phyloP scores from a whole-genome alignment of 2,888 invertebrate genomes.

The Stratiomys singularior region DNA sequence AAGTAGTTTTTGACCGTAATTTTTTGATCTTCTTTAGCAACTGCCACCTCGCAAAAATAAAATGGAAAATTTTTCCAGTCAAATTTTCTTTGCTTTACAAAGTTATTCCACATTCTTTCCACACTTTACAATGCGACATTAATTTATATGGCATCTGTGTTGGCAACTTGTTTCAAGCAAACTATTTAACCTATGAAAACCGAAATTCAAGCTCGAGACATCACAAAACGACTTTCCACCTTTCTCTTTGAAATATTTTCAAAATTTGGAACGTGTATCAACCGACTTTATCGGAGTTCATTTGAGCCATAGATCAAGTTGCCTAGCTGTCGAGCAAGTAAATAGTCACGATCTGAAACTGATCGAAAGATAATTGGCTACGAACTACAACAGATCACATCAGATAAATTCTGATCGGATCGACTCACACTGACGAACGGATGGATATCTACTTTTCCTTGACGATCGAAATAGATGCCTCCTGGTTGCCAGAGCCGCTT shows the following conservation, averaged over 20 bases:
- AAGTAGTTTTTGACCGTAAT: too few relatives aligned
- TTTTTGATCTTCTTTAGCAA: too few relatives aligned
- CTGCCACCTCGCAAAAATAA: too few relatives aligned
- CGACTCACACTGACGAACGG: neutral
- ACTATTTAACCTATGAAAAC: too few relatives aligned
- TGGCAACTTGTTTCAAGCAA: too few relatives aligned
- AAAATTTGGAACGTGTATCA: constrained; percentile 3
- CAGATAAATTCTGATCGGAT: constrained; percentile 25
- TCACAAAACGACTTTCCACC: too few relatives aligned
- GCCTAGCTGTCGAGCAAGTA: constrained; percentile 4
- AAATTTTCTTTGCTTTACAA: too few relatives aligned
- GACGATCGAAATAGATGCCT: neutral
- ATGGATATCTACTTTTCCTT: neutral
- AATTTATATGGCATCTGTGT: too few relatives aligned
- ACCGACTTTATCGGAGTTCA: neutral
- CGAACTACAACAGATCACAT: constrained; percentile 16
- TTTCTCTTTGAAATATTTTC: neutral
- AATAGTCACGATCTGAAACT: constrained; percentile 41
- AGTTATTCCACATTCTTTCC: too few relatives aligned
- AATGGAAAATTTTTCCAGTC: too few relatives aligned
- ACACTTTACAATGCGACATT: too few relatives aligned
- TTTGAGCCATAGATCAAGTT: neutral
- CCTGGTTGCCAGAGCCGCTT: neutral
- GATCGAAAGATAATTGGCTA: constrained; percentile 41
- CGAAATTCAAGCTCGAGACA: too few relatives aligned